A percentile compares a stretch with the other conserved stretches of the same genome.
These are phyloP conservation scores for Helicoverpa armigera DNA, from an alignment of 1,140 invertebrate species.

Conservation along the genomic window DNA sequence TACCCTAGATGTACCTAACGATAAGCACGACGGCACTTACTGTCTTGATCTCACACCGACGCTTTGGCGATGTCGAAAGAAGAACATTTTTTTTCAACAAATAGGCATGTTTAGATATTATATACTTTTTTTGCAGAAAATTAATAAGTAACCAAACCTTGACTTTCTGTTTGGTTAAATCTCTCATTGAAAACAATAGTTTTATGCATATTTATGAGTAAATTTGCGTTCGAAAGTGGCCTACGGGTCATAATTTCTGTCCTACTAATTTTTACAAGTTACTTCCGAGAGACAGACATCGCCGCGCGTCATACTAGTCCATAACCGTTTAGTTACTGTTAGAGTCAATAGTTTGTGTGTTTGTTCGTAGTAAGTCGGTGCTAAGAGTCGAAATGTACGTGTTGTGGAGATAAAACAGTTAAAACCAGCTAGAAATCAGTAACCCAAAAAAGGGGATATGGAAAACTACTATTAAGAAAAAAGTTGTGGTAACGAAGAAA, in stretches of 20 bases:
- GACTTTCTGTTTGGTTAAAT: too few species aligned
- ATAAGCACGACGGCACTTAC: constrained; percentile 5
- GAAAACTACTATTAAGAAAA: too few species aligned
- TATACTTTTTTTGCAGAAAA: too few species aligned
- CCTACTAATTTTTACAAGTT: too few species aligned
- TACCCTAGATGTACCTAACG: constrained; percentile 11
- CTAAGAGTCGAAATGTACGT: constrained; percentile 8
- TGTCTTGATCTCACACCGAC: constrained; percentile 38
- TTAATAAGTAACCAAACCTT: too few species aligned
- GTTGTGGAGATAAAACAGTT: neutral
- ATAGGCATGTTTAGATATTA: too few species aligned
- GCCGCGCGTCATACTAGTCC: constrained; percentile 24
- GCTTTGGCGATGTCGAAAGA: neutral
- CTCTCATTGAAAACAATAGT: too few species aligned
- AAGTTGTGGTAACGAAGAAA: too few species aligned
- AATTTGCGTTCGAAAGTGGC: too few species aligned
- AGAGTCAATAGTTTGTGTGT: constrained; percentile 15
- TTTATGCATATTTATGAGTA: too few species aligned
- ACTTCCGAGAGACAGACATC: neutral
- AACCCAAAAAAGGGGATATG: neutral
- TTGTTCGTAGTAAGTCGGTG: constrained; percentile 44
- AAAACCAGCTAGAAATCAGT: neutral
- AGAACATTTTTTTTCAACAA: neutral
- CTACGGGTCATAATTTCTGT: too few species aligned
- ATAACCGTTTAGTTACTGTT: constrained; percentile 17